phyloP scores from a whole-genome alignment of 2,113 vertebrate species.

The Petroica traversi region DNA sequence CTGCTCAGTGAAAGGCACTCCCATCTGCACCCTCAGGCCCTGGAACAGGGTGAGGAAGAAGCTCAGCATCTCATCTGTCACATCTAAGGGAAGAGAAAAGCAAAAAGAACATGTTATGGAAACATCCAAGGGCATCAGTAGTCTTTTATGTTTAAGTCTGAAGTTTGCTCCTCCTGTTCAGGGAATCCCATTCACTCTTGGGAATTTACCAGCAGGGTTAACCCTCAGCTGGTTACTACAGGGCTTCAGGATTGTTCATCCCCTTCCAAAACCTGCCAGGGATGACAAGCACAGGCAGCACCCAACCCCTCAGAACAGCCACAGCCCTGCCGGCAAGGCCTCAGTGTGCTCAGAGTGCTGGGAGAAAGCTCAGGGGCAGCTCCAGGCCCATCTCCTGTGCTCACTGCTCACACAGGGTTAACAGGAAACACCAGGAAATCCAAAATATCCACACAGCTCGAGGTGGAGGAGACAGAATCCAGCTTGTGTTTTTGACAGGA shows the following conservation, averaged over 20 bases:
- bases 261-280: neutral
- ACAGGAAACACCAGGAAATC: neutral
- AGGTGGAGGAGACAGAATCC: neutral
- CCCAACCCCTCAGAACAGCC: neutral
- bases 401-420: neutral
- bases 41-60: constrained; percentile 98
- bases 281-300: neutral
- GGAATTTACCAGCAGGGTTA: neutral
- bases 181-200: neutral
- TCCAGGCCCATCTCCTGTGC: neutral
- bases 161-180: neutral
- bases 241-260: neutral
- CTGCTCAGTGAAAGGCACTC: too few species aligned
- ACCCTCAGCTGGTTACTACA: neutral
- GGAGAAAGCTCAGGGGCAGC: neutral
- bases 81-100: constrained; percentile 75
- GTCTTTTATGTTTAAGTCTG: neutral
- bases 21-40: constrained; percentile 90
- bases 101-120: neutral
- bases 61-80: constrained; percentile 96
- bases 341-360: neutral
- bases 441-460: neutral
- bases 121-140: neutral
- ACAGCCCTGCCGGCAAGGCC: neutral
- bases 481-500: neutral